Evolutionary conservation across 2,888 invertebrate genomes (phyloP).

Genomic region (Dicranocentrus wangi): DNA sequence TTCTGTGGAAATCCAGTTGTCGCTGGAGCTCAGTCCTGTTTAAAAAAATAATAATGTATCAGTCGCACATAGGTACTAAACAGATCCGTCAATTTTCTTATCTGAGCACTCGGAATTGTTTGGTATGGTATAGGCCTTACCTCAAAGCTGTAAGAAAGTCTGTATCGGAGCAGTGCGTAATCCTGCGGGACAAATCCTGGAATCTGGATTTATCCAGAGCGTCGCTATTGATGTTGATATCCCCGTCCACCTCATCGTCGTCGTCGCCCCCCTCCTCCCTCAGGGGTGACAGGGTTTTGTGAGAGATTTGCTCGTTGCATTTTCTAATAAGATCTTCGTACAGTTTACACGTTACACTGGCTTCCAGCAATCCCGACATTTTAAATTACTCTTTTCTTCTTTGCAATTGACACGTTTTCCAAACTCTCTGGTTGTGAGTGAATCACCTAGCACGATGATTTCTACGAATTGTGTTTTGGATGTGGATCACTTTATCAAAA

Average conservation of each 20-base stretch:
- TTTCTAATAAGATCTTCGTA: constrained; percentile 1
- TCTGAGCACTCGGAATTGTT: neutral
- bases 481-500: too few species aligned
- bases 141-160: neutral
- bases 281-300: neutral
- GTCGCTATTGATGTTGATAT: neutral
- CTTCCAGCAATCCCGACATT: neutral
- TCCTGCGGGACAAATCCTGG: neutral
- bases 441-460: too few species aligned
- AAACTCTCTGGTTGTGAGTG: too few species aligned
- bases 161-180: neutral
- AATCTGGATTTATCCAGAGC: neutral
- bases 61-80: neutral
- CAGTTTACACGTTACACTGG: neutral
- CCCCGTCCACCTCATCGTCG: neutral
- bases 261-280: neutral
- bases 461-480: too few species aligned
- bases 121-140: neutral
- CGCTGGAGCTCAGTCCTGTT: constrained; percentile 2
- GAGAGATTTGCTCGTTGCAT: neutral
- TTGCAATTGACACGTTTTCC: too few species aligned
- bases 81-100: neutral
- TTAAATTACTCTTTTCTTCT: too few species aligned
- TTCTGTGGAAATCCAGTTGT: neutral
- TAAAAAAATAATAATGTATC: neutral